Conservation (phyloP, 2,113 vertebrate genomes). For the Scartelaos histophorus region DNA sequence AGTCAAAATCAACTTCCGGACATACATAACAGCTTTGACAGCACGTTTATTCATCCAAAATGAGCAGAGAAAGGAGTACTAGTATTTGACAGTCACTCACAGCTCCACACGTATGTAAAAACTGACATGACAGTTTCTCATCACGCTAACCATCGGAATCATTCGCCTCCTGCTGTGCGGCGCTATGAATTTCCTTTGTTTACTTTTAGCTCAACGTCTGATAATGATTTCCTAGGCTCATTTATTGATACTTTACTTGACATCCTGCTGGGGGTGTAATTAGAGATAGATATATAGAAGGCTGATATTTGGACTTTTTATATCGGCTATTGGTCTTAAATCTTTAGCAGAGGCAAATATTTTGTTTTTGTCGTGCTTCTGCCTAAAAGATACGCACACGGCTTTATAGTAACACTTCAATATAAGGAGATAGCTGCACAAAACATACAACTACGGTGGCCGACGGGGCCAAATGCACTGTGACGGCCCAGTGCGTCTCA, state of each 20-base stretch:
- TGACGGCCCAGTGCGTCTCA: too few relatives aligned
- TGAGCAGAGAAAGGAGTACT: background rate
- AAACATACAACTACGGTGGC: too few relatives aligned
- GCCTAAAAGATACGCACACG: too few relatives aligned
- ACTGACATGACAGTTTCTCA: conserved; percentile 46
- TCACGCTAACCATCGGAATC: conserved; percentile 53
- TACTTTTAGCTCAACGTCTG: conserved; percentile 21
- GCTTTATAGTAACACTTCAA: too few relatives aligned
- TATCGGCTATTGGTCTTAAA: too few relatives aligned
- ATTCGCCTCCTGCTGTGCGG: conserved; percentile 27
- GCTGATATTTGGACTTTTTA: too few relatives aligned
- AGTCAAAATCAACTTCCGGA: conserved; percentile 36
- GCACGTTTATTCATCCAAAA: conserved; percentile 18
- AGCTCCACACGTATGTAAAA: conserved; percentile 38
- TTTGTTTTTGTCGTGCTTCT: too few relatives aligned
- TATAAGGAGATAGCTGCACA: too few relatives aligned
- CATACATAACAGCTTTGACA: conserved; percentile 35
- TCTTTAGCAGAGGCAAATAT: too few relatives aligned
- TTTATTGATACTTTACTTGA: conserved; percentile 25
- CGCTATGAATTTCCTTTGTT: conserved; percentile 16
- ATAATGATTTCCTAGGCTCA: conserved; percentile 40
- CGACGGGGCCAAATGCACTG: too few relatives aligned
- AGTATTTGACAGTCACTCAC: conserved; percentile 49
- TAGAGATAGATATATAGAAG: too few relatives aligned
- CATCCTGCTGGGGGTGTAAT: background rate